phyloP scores from a whole-genome alignment of 2,888 invertebrate genomes.

The Nephrocerus scutellatus region DNA sequence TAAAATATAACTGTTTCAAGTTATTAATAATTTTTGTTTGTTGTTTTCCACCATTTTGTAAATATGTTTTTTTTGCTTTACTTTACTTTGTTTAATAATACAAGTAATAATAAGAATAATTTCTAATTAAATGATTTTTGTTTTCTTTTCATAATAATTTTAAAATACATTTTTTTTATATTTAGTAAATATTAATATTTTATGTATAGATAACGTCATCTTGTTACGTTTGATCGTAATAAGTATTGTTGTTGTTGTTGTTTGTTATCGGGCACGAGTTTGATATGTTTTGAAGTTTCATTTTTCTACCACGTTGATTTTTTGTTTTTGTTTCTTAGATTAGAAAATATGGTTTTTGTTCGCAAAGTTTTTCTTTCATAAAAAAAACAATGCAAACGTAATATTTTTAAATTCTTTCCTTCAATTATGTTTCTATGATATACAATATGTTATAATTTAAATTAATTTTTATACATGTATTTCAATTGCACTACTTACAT shows the following conservation, averaged over 20 bases:
- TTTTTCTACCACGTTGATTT: conserved; percentile 18
- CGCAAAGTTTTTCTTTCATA: conserved; percentile 4
- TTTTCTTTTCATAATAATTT: conserved; percentile 22
- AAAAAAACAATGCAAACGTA: conserved; percentile 12
- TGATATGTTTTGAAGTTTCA: conserved; percentile 48
- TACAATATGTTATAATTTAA: conserved; percentile 6
- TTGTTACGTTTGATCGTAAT: conserved; percentile 19
- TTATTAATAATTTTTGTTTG: too few species aligned
- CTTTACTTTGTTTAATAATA: conserved; percentile 18
- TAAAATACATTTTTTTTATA: conserved; percentile 12
- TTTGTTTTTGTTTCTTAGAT: conserved; percentile 20
- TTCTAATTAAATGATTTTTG: conserved; percentile 26
- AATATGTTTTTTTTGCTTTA: conserved; percentile 24
- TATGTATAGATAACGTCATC: too few species aligned
- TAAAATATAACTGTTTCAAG: too few species aligned
- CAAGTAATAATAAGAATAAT: conserved; percentile 22
- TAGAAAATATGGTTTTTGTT: conserved; percentile 14
- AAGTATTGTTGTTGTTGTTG: conserved; percentile 24
- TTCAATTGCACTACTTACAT: conserved; percentile 30
- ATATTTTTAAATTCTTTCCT: conserved; percentile 10
- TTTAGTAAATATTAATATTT: conserved; percentile 8
- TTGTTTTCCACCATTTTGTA: too few species aligned
- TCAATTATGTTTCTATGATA: not conserved
- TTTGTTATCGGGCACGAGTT: conserved; percentile 46
- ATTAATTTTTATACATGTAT: conserved; percentile 10